These are phyloP conservation scores for Drosophila fungiperda DNA, from an alignment of 2,888 invertebrate species.

Conservation along the genomic window DNA sequence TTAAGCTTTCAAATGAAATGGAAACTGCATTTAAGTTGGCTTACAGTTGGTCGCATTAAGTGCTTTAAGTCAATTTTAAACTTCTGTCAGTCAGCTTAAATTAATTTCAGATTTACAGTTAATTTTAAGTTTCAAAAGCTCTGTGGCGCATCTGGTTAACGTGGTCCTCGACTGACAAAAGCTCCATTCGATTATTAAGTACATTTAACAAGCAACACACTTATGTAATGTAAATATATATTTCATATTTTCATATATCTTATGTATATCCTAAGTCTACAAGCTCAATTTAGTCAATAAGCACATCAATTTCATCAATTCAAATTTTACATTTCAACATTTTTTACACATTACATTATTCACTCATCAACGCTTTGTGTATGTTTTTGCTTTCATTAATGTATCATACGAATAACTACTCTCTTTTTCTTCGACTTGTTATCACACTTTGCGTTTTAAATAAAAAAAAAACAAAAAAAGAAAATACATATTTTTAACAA, in stretches of 20 bases:
- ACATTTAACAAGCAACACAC: constrained; percentile 42
- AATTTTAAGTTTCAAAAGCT: constrained; percentile 38
- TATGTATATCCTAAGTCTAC: constrained; percentile 39
- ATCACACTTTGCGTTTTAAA: constrained; percentile 65
- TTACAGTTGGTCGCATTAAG: constrained; percentile 15
- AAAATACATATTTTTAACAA: constrained; percentile 54
- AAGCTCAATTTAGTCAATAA: constrained; percentile 52
- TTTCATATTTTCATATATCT: constrained; percentile 54
- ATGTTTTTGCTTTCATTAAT: constrained; percentile 75
- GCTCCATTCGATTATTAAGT: constrained; percentile 27
- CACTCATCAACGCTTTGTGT: constrained; percentile 79
- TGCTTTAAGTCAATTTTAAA: not conserved
- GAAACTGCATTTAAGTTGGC: constrained; percentile 15
- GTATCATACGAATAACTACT: constrained; percentile 67
- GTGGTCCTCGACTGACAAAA: constrained; percentile 36
- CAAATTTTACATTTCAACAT: constrained; percentile 14
- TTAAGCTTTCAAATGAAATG: constrained; percentile 16
- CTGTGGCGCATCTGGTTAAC: constrained; percentile 30
- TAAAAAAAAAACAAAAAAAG: constrained; percentile 29
- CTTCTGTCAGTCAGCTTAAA: constrained; percentile 27
- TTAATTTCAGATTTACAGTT: constrained; percentile 41
- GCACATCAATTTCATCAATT: constrained; percentile 39
- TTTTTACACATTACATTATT: constrained; percentile 35
- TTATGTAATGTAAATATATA: constrained; percentile 55
- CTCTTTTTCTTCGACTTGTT: constrained; percentile 61